Percentiles rank a stretch among this genome's conserved stretches.
Conservation (phyloP, 2,113 vertebrate species). For the Prochilodus magdalenae region DNA sequence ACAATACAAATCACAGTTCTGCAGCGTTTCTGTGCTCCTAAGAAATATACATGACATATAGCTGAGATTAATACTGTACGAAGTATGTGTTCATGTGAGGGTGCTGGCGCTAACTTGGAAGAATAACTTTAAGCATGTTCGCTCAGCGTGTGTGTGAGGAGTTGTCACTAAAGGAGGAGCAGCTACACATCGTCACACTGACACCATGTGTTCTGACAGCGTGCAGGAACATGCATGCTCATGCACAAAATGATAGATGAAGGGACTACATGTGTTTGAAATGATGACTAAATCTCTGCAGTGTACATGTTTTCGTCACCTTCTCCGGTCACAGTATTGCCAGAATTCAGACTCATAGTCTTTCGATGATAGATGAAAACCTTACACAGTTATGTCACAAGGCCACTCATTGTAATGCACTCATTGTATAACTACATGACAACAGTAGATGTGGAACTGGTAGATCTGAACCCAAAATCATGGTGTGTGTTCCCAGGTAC, state of each 20-base stretch:
- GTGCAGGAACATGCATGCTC: slow-evolving; percentile 17
- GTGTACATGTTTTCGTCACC: too few relatives aligned
- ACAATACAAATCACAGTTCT: not conserved
- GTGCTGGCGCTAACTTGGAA: not conserved
- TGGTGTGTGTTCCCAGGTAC: too few relatives aligned
- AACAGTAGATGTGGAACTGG: too few relatives aligned
- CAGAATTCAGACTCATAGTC: too few relatives aligned
- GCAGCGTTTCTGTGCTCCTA: not conserved
- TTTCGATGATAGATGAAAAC: too few relatives aligned
- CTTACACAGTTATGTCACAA: too few relatives aligned
- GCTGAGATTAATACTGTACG: not conserved
- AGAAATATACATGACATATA: not conserved
- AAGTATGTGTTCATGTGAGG: not conserved
- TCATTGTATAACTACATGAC: too few relatives aligned
- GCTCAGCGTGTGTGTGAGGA: slow-evolving; percentile 5
- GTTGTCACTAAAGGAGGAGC: slow-evolving; percentile 13
- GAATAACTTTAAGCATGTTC: not conserved
- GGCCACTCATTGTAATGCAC: too few relatives aligned
- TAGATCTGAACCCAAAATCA: too few relatives aligned
- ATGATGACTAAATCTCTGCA: not conserved
- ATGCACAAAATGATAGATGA: slow-evolving; percentile 7
- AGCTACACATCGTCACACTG: not conserved
- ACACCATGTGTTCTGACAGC: not conserved
- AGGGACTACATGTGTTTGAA: slow-evolving; percentile 1
- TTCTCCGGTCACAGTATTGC: too few relatives aligned